Percentiles rank a stretch among this genome's conserved stretches.
These are phyloP conservation scores for Synergus umbraculus DNA, from an alignment of 2,888 invertebrate species.

Conservation along the genomic window DNA sequence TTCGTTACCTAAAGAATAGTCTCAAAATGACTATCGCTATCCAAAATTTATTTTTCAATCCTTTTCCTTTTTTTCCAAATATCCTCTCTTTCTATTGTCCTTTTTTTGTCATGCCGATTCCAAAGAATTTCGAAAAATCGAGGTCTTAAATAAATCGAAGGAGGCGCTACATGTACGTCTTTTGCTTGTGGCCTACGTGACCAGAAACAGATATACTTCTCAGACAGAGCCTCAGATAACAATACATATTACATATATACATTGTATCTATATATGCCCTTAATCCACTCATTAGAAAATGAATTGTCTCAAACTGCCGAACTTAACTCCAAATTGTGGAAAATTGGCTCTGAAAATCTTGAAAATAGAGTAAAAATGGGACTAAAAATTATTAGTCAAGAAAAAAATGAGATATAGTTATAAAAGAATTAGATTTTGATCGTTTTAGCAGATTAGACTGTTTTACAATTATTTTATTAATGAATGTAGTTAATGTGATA, in stretches of 20 bases:
- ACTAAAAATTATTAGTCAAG: neutral
- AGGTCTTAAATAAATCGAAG: constrained; percentile 48
- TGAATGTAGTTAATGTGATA: too few relatives aligned
- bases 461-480: neutral
- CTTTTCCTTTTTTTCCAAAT: neutral
- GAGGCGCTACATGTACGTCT: constrained; percentile 52
- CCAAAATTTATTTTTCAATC: neutral
- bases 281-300: neutral
- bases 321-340: neutral
- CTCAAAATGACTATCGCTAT: neutral
- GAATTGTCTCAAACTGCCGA: too few relatives aligned
- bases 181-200: constrained; percentile 65
- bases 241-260: neutral
- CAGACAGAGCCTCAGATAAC: constrained; percentile 35
- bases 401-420: neutral
- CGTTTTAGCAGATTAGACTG: neutral
- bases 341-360: neutral
- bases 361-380: neutral
- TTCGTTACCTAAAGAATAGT: neutral
- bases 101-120: constrained; percentile 2
- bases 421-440: neutral
- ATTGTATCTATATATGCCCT: neutral
- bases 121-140: neutral
- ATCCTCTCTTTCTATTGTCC: neutral
- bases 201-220: constrained; percentile 55